These are phyloP conservation scores for Synchiropus splendidus DNA, from an alignment of 2,113 vertebrate species.

Conservation along the genomic window DNA sequence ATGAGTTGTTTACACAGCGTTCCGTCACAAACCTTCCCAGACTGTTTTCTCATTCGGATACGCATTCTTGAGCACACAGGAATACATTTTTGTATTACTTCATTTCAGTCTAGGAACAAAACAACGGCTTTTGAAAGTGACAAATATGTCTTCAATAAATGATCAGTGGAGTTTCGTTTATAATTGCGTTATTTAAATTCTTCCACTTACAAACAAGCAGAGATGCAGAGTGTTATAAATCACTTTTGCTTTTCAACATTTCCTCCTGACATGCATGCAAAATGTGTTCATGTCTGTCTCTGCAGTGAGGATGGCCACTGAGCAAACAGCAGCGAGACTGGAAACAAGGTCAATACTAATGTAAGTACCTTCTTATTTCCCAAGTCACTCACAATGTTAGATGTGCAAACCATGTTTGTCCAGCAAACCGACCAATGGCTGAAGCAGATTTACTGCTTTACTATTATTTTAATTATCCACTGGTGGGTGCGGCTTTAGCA, in stretches of 20 bases:
- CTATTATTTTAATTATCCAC: conserved; percentile 33
- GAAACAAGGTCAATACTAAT: conserved; percentile 61
- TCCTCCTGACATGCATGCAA: conserved; percentile 14
- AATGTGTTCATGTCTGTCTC: conserved; percentile 13
- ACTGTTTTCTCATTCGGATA: conserved; percentile 32
- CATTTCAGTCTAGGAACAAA: conserved; percentile 24
- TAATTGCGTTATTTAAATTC: conserved; percentile 40
- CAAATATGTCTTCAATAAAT: conserved; percentile 20
- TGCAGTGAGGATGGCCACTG: conserved; percentile 24
- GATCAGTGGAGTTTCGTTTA: conserved; percentile 37
- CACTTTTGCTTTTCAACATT: too few species aligned
- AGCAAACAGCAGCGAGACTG: conserved; percentile 57
- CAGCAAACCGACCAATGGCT: conserved; percentile 63
- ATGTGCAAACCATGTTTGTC: conserved; percentile 52
- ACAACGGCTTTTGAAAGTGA: conserved; percentile 34
- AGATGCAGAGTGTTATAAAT: too few species aligned
- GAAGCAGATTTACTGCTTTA: conserved; percentile 22
- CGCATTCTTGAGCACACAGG: conserved; percentile 35
- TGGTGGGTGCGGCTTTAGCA: conserved; percentile 10
- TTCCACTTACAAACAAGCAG: neutral
- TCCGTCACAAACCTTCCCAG: conserved; percentile 41
- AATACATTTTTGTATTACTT: too few species aligned
- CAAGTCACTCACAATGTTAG: conserved; percentile 48
- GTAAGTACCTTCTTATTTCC: conserved; percentile 68
- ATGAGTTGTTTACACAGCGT: conserved; percentile 57